phyloP scores from a whole-genome alignment of 2,113 vertebrate genomes.

The Dissostichus mawsoni region DNA sequence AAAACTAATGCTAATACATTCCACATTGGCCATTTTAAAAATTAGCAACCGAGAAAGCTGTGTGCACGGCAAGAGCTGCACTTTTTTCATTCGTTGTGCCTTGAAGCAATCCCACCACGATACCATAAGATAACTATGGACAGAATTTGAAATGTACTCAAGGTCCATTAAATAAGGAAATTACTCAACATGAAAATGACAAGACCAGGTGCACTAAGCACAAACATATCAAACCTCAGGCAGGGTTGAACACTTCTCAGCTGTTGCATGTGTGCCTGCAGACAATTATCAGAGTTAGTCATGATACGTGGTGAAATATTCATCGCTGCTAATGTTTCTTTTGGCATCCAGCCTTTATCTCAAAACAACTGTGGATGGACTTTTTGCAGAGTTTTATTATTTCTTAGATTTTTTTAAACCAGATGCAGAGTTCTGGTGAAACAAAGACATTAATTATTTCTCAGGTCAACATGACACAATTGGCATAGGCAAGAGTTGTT shows the following conservation, averaged over 20 bases:
- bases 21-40: constrained; percentile 3
- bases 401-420: not conserved
- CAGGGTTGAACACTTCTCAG: constrained; percentile 31
- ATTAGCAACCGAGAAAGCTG: not conserved
- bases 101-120: constrained; percentile 10
- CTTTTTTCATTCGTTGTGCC: not conserved
- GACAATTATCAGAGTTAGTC: constrained; percentile 33
- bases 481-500: not conserved
- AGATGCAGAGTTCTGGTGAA: constrained; percentile 1
- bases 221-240: constrained; percentile 29
- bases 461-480: constrained; percentile 2
- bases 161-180: constrained; percentile 1
- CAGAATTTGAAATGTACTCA: not conserved
- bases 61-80: not conserved
- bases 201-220: constrained; percentile 13
- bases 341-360: constrained; percentile 44
- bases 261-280: constrained; percentile 33
- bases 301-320: constrained; percentile 61
- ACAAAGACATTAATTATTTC: not conserved
- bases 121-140: not conserved
- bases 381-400: constrained; percentile 4
- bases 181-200: not conserved
- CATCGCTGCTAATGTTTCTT: constrained; percentile 56
- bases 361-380: constrained; percentile 31
- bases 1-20: not conserved